Evolutionary conservation across 2,113 vertebrate species (phyloP), one percentile per base, ranked within the genome.

Genomic region (Scopus umbretta): DNA sequence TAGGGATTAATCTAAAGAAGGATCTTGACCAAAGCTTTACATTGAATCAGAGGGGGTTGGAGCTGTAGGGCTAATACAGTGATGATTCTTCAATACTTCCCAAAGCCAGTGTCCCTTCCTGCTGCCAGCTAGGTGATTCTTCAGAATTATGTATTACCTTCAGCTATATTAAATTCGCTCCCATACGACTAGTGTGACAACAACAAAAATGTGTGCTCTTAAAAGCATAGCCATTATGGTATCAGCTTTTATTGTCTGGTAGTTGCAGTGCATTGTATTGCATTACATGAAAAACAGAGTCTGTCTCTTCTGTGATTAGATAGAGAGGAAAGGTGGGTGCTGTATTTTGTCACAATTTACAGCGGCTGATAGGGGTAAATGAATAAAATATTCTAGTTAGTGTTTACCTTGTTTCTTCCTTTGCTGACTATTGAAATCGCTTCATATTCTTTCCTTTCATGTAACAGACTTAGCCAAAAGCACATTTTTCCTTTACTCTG

Each of bases 301-400:
- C 84, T 95, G 92, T 93, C 86, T 86, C 43, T 34, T 83, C 80
- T 65, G 55, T 94, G 94, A 92, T 95, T 92, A 96, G 94, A 94
- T 88, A 94, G 72, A 91, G 81, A 62, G 87, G 43, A 84, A 91
- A 88, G 86, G 92, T 72, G 91, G 80, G 80, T 1, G 1, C 30
- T 86, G 68, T 61, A 63, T 94, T 94, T 86, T 92, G 76, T 81
- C 72, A 75, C 86, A 90, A 94, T 96, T 96, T 87, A 81, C 85
- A 80, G 55, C 62, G 70, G 49, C 66, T 88, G 75, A 65, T 65
- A 86, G 43, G 21, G 15, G 26, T 72, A 93, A 95, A 81, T 61
- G 80, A 92, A 89, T 94, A 89, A 95, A 94, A 94, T 96, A 94
- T 94, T 96, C 76, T 63, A 82, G 82, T 78, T 76, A 65, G n/a